A percentile compares a stretch with the other conserved stretches of the same genome.
Conservation (phyloP, 1,140 invertebrate species). For the Papilio helenus region DNA sequence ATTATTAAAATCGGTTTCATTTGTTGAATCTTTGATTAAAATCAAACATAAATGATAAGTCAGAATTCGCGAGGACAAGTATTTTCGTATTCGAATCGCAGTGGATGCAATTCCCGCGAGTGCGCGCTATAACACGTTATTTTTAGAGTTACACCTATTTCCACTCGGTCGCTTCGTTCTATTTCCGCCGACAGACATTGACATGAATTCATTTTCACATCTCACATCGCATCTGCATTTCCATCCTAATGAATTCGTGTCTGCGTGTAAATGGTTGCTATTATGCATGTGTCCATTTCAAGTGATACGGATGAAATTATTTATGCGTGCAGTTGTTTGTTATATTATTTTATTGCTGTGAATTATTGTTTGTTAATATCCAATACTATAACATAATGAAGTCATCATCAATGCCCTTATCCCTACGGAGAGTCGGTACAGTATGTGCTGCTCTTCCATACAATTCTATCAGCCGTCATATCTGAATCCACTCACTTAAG, state of each 20-base stretch:
- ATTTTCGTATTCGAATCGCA: neutral
- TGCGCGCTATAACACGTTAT: constrained; percentile 30
- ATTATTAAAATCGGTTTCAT: too few relatives aligned
- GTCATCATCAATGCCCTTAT: too few relatives aligned
- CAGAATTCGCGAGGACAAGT: neutral
- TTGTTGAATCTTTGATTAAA: too few relatives aligned
- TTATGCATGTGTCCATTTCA: constrained; percentile 26
- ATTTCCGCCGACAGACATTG: constrained; percentile 61
- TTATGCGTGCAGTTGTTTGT: neutral
- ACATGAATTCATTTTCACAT: constrained; percentile 53
- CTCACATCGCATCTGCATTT: constrained; percentile 44
- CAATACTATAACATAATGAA: too few relatives aligned
- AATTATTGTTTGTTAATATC: too few relatives aligned
- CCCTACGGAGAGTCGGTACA: too few relatives aligned
- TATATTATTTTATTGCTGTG: neutral
- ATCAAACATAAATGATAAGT: neutral
- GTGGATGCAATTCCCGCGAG: constrained; percentile 12
- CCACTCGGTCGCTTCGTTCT: constrained; percentile 49
- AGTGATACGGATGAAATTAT: neutral
- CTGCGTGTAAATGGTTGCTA: constrained; percentile 27
- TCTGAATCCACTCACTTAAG: too few relatives aligned
- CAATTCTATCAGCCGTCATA: too few relatives aligned
- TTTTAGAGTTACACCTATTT: constrained; percentile 48
- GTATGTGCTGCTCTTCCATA: too few relatives aligned
- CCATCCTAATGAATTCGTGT: constrained; percentile 39